A percentile compares a stretch with the other conserved stretches of the same genome.
phyloP scores from a whole-genome alignment of 1,140 invertebrate species.

The Halesus radiatus region DNA sequence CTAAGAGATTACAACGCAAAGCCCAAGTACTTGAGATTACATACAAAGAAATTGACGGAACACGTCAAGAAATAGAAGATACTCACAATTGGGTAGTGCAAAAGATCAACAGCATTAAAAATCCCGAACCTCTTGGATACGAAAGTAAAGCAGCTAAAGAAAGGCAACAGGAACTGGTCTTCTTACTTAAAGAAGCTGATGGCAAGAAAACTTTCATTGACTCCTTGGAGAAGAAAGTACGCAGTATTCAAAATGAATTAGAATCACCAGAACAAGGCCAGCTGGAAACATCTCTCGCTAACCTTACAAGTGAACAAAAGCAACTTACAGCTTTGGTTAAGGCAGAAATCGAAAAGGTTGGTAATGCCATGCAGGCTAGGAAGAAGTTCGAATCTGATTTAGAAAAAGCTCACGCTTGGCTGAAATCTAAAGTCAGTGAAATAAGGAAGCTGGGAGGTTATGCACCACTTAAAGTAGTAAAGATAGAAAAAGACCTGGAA shows the following conservation, averaged over 20 bases:
- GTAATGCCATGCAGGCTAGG: conserved; percentile 76
- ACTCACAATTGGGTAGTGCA: conserved; percentile 86
- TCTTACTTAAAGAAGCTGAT: conserved; percentile 86
- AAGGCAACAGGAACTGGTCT: conserved; percentile 78
- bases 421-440: conserved; percentile 82
- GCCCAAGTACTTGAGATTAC: conserved; percentile 84
- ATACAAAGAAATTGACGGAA: conserved; percentile 84
- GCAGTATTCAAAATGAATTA: conserved; percentile 87
- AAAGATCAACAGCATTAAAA: conserved; percentile 78
- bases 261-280: conserved; percentile 83
- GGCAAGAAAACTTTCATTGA: conserved; percentile 86
- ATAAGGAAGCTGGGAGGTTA: conserved; percentile 82
- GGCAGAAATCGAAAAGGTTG: conserved; percentile 80
- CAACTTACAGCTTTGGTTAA: conserved; percentile 80
- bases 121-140: conserved; percentile 79
- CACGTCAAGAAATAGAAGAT: conserved; percentile 80
- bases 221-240: conserved; percentile 85
- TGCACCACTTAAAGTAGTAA: conserved; percentile 78
- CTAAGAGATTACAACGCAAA: conserved; percentile 87
- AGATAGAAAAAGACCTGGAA: conserved; percentile 84
- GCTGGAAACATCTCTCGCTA: conserved; percentile 76
- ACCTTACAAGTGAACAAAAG: conserved; percentile 79
- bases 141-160: conserved; percentile 83
- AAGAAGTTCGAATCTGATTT: conserved; percentile 84
- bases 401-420: conserved; percentile 83